Percentiles rank a stretch among this genome's conserved stretches.
Evolutionary conservation across 2,797 vertebrate species (phyloP).

Genomic region (Heterohyrax brucei): DNA sequence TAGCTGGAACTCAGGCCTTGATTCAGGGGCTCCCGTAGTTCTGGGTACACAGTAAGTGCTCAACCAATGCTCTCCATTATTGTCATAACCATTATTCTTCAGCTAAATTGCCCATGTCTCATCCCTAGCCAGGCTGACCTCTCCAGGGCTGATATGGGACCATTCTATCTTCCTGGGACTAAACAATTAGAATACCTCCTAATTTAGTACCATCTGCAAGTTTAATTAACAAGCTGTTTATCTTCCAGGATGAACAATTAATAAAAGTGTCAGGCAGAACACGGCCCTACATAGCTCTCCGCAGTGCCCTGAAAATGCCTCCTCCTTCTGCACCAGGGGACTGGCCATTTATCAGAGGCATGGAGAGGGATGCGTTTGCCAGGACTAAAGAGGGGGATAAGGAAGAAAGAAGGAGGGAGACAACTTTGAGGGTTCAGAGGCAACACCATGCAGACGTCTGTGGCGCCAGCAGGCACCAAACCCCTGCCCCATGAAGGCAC

Average conservation of each 20-base stretch:
- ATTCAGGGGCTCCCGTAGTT: too few species aligned
- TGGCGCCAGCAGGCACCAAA: background rate
- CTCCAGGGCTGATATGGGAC: background rate
- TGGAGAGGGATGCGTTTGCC: background rate
- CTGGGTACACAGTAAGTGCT: background rate
- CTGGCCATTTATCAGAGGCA: conserved; percentile 69
- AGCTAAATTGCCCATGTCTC: background rate
- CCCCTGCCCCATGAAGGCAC: rapidly evolving
- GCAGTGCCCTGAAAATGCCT: conserved; percentile 40
- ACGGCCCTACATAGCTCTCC: conserved; percentile 63
- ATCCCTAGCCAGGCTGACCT: conserved; percentile 7
- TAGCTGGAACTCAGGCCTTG: background rate
- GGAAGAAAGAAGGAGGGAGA: background rate
- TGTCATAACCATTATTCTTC: background rate
- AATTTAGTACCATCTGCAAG: conserved; percentile 84
- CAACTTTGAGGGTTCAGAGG: background rate
- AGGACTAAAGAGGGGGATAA: background rate
- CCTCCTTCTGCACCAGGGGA: conserved; percentile 8
- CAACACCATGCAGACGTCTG: background rate
- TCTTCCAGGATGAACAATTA: conserved; percentile 82
- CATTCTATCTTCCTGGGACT: conserved; percentile 66
- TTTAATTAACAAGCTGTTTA: conserved; percentile 86
- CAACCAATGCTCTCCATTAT: background rate
- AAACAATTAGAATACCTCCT: conserved; percentile 61
- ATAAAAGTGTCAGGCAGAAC: conserved; percentile 85